These are phyloP conservation scores for Caranx melampygus DNA, from an alignment of 2,113 vertebrate species.

Conservation along the genomic window DNA sequence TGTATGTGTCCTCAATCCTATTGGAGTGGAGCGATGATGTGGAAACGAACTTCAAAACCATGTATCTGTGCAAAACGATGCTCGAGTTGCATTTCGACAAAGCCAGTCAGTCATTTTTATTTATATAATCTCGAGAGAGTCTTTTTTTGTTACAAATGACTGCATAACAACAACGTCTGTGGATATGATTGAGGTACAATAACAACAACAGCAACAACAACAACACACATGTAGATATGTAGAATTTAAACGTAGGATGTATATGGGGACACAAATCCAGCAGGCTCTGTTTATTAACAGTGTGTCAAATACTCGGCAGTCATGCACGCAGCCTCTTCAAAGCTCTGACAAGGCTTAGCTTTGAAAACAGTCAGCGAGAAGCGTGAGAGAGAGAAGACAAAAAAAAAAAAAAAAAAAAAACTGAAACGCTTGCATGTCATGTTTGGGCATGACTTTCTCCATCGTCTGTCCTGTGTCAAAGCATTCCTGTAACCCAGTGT, in stretches of 20 bases:
- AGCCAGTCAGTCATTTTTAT: background rate
- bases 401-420: background rate
- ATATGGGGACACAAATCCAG: background rate
- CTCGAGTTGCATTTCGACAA: background rate
- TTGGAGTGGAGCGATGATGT: background rate
- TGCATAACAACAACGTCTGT: background rate
- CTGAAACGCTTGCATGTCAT: slow-evolving; percentile 21
- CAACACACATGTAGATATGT: background rate
- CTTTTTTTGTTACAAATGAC: background rate
- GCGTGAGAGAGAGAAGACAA: background rate
- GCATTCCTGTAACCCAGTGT: background rate
- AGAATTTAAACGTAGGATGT: slow-evolving; percentile 12
- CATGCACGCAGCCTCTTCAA: background rate
- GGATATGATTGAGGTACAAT: background rate
- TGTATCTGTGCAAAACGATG: background rate
- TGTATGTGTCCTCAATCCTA: background rate
- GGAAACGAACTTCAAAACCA: background rate
- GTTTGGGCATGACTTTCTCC: slow-evolving; percentile 55
- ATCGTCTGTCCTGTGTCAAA: background rate
- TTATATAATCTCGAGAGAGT: background rate
- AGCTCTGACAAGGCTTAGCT: background rate
- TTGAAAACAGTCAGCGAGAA: background rate
- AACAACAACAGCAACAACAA: background rate
- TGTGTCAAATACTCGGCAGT: background rate
- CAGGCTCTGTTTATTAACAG: background rate